Percentiles rank a stretch among this genome's conserved stretches.
phyloP scores from a whole-genome alignment of 1,140 invertebrate genomes.

The Papilio dardanus region DNA sequence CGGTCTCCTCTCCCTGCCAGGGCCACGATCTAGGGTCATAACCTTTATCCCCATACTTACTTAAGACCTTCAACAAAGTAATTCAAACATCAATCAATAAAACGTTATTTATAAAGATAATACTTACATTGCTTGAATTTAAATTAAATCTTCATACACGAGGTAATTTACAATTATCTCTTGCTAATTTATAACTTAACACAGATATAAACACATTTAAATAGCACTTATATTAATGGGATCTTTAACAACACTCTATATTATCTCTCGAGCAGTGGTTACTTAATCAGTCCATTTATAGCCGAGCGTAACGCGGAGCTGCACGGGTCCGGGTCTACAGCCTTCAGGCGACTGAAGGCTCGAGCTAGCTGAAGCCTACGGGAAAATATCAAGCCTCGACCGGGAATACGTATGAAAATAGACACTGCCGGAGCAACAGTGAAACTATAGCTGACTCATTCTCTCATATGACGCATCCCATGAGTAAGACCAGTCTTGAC shows the following conservation, averaged over 20 bases:
- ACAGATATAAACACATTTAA: conserved; percentile 42
- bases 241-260: conserved; percentile 49
- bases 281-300: conserved; percentile 69
- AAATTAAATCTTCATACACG: conserved; percentile 35
- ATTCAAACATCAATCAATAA: conserved; percentile 63
- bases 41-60: conserved; percentile 60
- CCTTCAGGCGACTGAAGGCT: conserved; percentile 68
- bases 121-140: conserved; percentile 59
- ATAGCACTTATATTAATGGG: conserved; percentile 45
- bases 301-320: conserved; percentile 32
- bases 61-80: conserved; percentile 51
- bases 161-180: conserved; percentile 8
- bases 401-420: conserved; percentile 67
- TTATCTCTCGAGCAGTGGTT: conserved; percentile 54
- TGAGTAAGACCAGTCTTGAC: conserved; percentile 58
- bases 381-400: conserved; percentile 76
- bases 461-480: conserved; percentile 48
- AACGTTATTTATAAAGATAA: conserved; percentile 46
- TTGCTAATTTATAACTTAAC: conserved; percentile 2
- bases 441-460: conserved; percentile 52
- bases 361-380: conserved; percentile 69
- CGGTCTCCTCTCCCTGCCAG: conserved; percentile 53
- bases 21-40: conserved; percentile 56
- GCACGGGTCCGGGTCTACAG: conserved; percentile 37
- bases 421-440: conserved; percentile 46